Base-by-base conservation (phyloP, 1,140 invertebrate genomes). In the Andrena cerasifolii region DNA sequence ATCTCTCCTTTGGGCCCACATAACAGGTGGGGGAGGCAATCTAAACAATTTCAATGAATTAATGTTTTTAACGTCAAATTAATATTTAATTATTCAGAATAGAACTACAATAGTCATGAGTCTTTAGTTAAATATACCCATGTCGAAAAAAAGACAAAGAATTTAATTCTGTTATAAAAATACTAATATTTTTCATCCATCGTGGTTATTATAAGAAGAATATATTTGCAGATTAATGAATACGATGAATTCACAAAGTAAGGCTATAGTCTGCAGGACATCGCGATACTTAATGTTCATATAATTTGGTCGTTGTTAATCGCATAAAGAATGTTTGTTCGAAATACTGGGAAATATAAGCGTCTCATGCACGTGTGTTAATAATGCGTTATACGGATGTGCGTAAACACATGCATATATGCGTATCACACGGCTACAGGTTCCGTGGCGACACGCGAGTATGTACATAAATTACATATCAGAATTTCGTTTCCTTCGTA, bases 1-100 rank as follows among this genome's bases (percentile, higher is more conserved):
- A 84, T 95, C 94, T 87, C 94, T 95, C 88, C 96, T 95, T 92
- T 99, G 98, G 24, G 98, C 98, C 98, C 98, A 99, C 88, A 96
- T 95, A 51, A 98, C 96, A 58, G 96, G 95, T 47, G 98, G 97
- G 79, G 96, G 96, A 85, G 94, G 92, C 84, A 93, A 58, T 78
- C 93, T 94, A 73, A 79, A 91, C 92, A 80, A 43, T 21, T 21
- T 43, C 6, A 40, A 61, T 40, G 0, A 77, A 53, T 61, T 16
- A 51, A 75, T 76, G 80, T 47, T 31, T 36, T 45, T 8, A 1
- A 54, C 7, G 5, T 1, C 10, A 65, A 31, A 0, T 65, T 33
- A 63, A 53, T 53, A 5, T 8, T 43, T 28, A 14, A 40, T 40
- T 24, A 33, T 40, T n/a, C 14, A 28, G 10, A n/a, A 0, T 28